Base-by-base conservation (phyloP, 2,797 vertebrate genomes). In the Scolopax rusticola region DNA sequence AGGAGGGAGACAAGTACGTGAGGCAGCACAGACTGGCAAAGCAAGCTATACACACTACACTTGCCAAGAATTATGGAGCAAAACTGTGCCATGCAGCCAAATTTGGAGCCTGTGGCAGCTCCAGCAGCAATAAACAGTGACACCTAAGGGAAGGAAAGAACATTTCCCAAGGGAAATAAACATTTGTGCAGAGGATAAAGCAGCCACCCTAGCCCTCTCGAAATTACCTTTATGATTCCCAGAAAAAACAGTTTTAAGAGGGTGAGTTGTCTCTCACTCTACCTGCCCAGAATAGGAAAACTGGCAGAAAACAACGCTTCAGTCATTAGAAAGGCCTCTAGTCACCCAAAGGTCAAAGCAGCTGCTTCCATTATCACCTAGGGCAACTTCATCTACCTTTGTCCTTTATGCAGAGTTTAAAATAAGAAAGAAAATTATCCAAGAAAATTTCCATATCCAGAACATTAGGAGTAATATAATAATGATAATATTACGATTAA, bases 21-120 rank as follows among this genome's bases (percentile, higher is more conserved):
- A 94, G 94, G 96, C 91, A 96, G 92, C 92, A 88, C 96, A 95
- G 95, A 89, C 95, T 94, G 95, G 87, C 95, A 90, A 89, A 73
- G 69, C 94, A 95, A 87, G 92, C 91, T 96, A 90, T 53, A 95
- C 85, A 90, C 77, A 82, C 61, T 30, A 20, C 50, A 13, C 69
- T 94, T 96, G 96, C 94, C 96, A 97, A 96, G 95, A 90, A 89
- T 77, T 45, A 88, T 24, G 60, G 60, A 93, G 95, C 89, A 87
- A 73, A 95, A 81, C 57, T 71, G 19, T 40, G 60, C 95, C 75
- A 25, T 63, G 71, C 87, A 94, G 92, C 77, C 96, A 93, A 77
- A 84, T n/a, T 28, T 7, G 7, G 84, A 77, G 87, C 65, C 68
- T 33, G 20, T 4, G 68, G 11, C 23, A 89, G 45, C 12, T n/a